Evolutionary conservation across 2,113 vertebrate genomes (phyloP).

Genomic region (Acrocephalus arundinaceus): DNA sequence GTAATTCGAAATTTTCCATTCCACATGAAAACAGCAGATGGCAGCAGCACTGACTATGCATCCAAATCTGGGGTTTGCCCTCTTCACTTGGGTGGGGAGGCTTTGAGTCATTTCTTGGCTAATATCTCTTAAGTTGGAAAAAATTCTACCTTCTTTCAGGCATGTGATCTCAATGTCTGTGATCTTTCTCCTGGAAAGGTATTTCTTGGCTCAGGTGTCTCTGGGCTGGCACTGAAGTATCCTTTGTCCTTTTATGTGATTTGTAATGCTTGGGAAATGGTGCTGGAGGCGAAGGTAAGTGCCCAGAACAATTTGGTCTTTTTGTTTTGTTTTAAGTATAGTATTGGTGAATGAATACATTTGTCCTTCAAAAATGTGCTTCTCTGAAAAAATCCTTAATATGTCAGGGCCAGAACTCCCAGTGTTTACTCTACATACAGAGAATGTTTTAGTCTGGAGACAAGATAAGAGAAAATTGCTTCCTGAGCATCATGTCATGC

Average conservation of each 20-base stretch:
- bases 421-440: neutral
- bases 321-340: neutral
- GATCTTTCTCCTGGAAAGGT: neutral
- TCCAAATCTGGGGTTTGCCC: neutral
- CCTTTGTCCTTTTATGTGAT: neutral
- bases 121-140: neutral
- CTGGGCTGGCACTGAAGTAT: neutral
- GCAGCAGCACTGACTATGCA: neutral
- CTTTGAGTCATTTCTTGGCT: neutral
- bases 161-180: neutral
- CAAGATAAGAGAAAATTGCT: neutral
- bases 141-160: neutral
- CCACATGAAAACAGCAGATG: constrained; percentile 26
- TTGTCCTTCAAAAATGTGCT: neutral
- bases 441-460: neutral
- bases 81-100: neutral
- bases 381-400: neutral
- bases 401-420: neutral
- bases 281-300: neutral
- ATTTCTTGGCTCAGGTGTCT: neutral
- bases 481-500: neutral
- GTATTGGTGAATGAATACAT: neutral
- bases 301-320: neutral
- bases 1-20: neutral
- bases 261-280: neutral